Evolutionary conservation across 2,888 invertebrate genomes (phyloP).

Genomic region (Brachyptera putata): DNA sequence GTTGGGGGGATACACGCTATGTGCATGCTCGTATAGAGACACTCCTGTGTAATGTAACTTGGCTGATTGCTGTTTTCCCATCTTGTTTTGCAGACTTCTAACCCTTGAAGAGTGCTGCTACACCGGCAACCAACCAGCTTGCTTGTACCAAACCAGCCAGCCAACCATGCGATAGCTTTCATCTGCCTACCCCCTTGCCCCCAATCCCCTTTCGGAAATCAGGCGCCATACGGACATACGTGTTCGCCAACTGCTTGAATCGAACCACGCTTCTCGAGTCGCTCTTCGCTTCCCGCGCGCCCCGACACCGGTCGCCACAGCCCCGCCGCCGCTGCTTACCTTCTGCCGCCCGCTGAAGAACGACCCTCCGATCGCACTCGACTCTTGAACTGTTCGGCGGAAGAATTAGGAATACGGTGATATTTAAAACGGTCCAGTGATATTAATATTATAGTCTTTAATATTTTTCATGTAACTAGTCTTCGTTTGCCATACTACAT

Average conservation of each 20-base stretch:
- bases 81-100: constrained; percentile 36
- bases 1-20: too few relatives aligned
- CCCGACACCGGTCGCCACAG: not conserved
- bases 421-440: constrained; percentile 36
- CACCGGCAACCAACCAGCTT: constrained; percentile 44
- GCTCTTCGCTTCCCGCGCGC: constrained; percentile 32
- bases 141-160: constrained; percentile 43
- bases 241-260: too few relatives aligned
- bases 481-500: constrained; percentile 36
- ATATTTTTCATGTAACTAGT: constrained; percentile 36
- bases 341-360: constrained; percentile 5
- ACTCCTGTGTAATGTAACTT: too few relatives aligned
- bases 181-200: constrained; percentile 30
- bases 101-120: constrained; percentile 35
- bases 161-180: constrained; percentile 35
- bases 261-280: too few relatives aligned
- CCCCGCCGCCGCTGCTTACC: constrained; percentile 17
- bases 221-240: too few relatives aligned
- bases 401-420: constrained; percentile 31
- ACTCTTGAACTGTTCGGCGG: too few relatives aligned
- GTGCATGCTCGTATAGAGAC: too few relatives aligned
- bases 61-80: constrained; percentile 30
- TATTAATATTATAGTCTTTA: constrained; percentile 32
- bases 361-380: too few relatives aligned
- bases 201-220: constrained; percentile 30